Evolutionary conservation across 2,888 invertebrate genomes (phyloP).

Genomic region (Bombyx huttoni): DNA sequence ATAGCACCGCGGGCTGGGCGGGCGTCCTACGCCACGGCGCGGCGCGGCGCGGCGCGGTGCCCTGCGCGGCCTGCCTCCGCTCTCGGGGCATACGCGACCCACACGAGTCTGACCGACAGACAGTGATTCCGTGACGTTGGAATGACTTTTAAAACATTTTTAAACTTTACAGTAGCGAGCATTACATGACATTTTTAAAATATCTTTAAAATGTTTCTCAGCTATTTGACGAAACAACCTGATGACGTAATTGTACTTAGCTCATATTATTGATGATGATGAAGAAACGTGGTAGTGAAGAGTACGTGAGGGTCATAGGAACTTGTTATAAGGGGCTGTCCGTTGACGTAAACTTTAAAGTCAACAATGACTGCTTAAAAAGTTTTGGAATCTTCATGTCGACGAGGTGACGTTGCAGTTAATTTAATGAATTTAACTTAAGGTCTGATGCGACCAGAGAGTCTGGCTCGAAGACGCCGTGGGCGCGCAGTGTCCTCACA

Average conservation of each 20-base stretch:
- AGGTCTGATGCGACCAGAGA: too few relatives aligned
- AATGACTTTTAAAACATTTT: background rate
- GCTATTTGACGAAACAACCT: background rate
- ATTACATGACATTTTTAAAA: background rate
- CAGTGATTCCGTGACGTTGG: background rate
- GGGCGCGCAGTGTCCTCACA: too few relatives aligned
- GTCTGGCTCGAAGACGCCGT: too few relatives aligned
- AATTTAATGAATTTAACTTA: too few relatives aligned
- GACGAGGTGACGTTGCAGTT: too few relatives aligned
- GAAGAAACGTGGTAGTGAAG: background rate
- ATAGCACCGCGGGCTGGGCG: constrained; percentile 43
- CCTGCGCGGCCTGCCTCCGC: constrained; percentile 8
- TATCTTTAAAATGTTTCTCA: background rate
- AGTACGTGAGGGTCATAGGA: too few relatives aligned
- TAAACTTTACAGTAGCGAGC: background rate
- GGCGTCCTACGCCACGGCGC: constrained; percentile 21
- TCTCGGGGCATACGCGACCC: background rate
- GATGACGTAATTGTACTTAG: background rate
- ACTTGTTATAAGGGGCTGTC: too few relatives aligned
- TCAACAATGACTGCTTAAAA: too few relatives aligned
- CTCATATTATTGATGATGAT: background rate
- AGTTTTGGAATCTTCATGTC: too few relatives aligned
- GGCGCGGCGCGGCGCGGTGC: constrained; percentile 44
- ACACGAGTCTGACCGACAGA: too few relatives aligned
- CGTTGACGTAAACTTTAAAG: too few relatives aligned